phyloP scores from a whole-genome alignment of 2,113 vertebrate genomes.

The Vulpes lagopus region DNA sequence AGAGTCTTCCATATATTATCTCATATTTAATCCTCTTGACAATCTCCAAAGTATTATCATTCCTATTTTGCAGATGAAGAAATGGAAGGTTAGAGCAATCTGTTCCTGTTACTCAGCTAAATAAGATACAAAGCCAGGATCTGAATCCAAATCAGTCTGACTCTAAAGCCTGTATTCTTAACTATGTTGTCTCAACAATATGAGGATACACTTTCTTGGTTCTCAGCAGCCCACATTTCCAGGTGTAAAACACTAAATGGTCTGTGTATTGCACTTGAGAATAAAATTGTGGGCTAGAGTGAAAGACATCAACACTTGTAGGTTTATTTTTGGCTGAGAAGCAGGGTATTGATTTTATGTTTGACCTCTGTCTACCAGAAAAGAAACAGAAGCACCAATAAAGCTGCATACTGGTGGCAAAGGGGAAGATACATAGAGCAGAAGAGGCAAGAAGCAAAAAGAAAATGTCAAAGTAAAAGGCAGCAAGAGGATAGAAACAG shows the following conservation, averaged over 20 bases:
- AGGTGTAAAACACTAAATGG: constrained; percentile 59
- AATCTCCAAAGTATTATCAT: background rate
- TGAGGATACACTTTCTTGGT: constrained; percentile 1
- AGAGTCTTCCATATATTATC: constrained; percentile 13
- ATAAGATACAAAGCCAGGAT: constrained; percentile 15
- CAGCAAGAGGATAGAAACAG: constrained; percentile 27
- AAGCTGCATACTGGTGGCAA: constrained; percentile 33
- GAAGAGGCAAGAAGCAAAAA: background rate
- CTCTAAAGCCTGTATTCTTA: background rate
- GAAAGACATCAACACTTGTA: constrained; percentile 52
- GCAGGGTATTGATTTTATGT: constrained; percentile 67
- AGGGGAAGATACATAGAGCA: constrained; percentile 9
- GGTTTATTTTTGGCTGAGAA: constrained; percentile 63
- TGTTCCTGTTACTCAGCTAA: background rate
- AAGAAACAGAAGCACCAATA: constrained; percentile 40
- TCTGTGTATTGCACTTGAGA: constrained; percentile 48
- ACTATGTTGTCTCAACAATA: background rate
- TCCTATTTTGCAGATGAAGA: constrained; percentile 39
- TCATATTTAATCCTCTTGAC: constrained; percentile 1
- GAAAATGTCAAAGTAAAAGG: constrained; percentile 16
- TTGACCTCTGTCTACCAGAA: constrained; percentile 53
- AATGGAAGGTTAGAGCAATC: background rate
- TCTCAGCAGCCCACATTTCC: constrained; percentile 23
- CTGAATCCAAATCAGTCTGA: constrained; percentile 27
- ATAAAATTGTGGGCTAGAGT: constrained; percentile 39